Evolutionary conservation across 2,113 vertebrate genomes (phyloP).

Genomic region (Clarias macrocephalus): DNA sequence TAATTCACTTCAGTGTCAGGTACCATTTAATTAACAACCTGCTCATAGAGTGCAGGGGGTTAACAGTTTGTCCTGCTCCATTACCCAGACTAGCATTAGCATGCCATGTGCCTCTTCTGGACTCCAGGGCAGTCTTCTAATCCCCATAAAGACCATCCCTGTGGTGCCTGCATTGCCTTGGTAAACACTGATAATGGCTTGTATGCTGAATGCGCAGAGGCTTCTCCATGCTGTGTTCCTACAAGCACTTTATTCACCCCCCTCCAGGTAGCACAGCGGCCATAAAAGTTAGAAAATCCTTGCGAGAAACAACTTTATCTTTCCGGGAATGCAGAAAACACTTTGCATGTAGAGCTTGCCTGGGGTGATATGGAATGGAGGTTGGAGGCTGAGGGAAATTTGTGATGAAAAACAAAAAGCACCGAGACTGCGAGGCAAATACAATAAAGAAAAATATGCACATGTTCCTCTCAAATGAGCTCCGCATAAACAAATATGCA

Average conservation of each 20-base stretch:
- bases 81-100: conserved; percentile 52
- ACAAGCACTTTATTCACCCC: conserved; percentile 35
- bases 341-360: conserved; percentile 47
- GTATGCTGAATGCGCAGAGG: conserved; percentile 31
- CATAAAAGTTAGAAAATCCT: conserved; percentile 52
- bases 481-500: conserved; percentile 34
- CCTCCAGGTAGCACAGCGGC: conserved; percentile 46
- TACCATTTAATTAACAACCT: conserved; percentile 58
- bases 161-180: conserved; percentile 54
- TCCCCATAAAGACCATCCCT: conserved; percentile 56
- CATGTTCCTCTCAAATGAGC: conserved; percentile 21
- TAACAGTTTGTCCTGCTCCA: conserved; percentile 54
- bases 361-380: conserved; percentile 34
- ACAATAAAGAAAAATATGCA: conserved; percentile 27
- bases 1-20: conserved; percentile 56
- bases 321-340: conserved; percentile 50
- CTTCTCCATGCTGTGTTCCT: conserved; percentile 31
- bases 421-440: conserved; percentile 11
- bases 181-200: conserved; percentile 60
- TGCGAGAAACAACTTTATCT: conserved; percentile 52
- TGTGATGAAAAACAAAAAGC: not conserved
- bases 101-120: conserved; percentile 47
- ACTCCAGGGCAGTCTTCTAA: conserved; percentile 55
- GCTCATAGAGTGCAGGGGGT: conserved; percentile 36
- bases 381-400: conserved; percentile 20